Conservation (phyloP, 1,140 invertebrate genomes). For the Penaeus japonicus region DNA sequence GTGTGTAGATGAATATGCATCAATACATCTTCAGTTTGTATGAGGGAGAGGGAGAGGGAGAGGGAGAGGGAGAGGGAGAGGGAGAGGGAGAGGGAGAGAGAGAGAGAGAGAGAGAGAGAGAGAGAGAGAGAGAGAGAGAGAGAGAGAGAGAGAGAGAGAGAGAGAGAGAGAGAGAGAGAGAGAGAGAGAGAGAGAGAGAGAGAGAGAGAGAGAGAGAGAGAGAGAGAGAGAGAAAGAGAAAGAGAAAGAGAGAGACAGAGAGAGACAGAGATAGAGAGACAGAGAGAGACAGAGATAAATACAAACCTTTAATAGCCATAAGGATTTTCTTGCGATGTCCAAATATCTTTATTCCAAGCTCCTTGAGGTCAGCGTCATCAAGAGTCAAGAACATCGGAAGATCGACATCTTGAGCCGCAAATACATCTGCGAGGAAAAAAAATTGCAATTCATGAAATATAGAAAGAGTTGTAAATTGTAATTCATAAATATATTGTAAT, state of each 20-base stretch:
- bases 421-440: slow-evolving; percentile 42
- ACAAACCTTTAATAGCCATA: slow-evolving; percentile 55
- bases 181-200: neutral
- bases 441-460: too few species aligned
- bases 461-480: too few species aligned
- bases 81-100: neutral
- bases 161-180: neutral
- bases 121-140: neutral
- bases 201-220: neutral
- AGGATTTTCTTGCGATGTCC: slow-evolving; percentile 56
- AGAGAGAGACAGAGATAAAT: neutral
- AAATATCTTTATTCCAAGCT: slow-evolving; percentile 56
- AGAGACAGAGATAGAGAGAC: neutral
- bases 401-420: slow-evolving; percentile 56
- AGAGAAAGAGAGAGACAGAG: neutral
- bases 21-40: neutral
- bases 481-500: too few species aligned
- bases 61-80: neutral
- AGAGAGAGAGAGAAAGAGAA: neutral
- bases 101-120: neutral
- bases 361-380: slow-evolving; percentile 55
- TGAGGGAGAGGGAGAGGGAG: neutral
- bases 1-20: neutral
- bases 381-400: slow-evolving; percentile 51
- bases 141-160: neutral